Conservation (phyloP, 2,797 vertebrate genomes). For the Syndactyla subalaris region DNA sequence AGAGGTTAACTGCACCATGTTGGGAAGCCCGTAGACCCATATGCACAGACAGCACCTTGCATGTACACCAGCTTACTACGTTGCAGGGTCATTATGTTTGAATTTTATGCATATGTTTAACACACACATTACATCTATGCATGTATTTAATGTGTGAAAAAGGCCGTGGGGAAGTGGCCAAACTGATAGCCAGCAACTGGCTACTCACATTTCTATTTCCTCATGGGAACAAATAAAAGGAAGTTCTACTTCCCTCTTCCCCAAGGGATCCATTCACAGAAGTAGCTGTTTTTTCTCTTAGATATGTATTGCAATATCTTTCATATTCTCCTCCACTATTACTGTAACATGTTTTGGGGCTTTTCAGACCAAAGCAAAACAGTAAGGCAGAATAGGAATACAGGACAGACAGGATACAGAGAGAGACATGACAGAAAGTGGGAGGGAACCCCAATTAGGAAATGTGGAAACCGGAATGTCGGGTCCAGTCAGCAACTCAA, state of each 20-base stretch:
- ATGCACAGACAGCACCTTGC: neutral
- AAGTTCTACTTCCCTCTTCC: conserved; percentile 21
- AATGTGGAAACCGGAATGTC: neutral
- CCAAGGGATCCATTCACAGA: neutral
- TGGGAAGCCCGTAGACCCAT: neutral
- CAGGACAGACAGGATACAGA: neutral
- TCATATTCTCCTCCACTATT: neutral
- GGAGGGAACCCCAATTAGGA: neutral
- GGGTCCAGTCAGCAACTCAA: neutral
- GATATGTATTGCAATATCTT: neutral
- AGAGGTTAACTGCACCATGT: neutral
- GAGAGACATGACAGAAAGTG: neutral
- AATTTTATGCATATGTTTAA: neutral
- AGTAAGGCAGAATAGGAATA: neutral
- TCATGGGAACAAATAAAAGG: neutral
- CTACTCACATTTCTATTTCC: neutral
- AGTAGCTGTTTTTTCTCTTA: neutral
- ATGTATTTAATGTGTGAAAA: neutral
- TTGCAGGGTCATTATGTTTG: neutral
- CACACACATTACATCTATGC: neutral
- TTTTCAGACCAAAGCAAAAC: neutral
- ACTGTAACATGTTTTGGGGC: accelerated
- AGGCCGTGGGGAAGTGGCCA: neutral
- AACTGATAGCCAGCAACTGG: neutral
- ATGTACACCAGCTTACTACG: neutral